phyloP scores from a whole-genome alignment of 2,888 invertebrate species.

The Pseudoips prasinana region DNA sequence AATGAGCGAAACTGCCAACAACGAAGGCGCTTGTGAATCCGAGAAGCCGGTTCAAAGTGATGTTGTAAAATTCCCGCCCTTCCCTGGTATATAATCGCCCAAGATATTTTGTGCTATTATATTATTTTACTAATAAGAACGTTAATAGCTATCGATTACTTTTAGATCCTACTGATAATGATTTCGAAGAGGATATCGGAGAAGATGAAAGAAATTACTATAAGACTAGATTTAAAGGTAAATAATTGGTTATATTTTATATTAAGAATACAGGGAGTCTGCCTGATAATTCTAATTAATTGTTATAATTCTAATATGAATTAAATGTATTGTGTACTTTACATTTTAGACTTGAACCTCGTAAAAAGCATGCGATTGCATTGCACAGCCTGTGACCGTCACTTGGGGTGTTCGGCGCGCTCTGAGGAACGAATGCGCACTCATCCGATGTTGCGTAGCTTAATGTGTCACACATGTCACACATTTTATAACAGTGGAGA shows the following conservation, averaged over 20 bases:
- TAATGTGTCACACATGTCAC: conserved; percentile 87
- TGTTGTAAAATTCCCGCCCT: conserved; percentile 67
- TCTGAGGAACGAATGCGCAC: conserved; percentile 84
- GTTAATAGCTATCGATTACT: conserved; percentile 23
- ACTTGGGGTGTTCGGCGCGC: conserved; percentile 86
- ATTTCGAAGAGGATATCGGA: conserved; percentile 78
- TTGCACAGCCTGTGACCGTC: conserved; percentile 88
- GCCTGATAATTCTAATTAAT: not conserved
- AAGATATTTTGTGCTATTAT: not conserved
- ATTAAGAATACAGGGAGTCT: no score
- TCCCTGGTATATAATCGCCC: conserved; percentile 53
- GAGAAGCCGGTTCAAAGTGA: conserved; percentile 66
- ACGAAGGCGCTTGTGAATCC: conserved; percentile 47
- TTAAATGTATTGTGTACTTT: not conserved
- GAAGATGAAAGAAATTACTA: conserved; percentile 80
- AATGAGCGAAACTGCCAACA: conserved; percentile 61
- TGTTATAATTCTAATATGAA: not conserved
- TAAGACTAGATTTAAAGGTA: conserved; percentile 72
- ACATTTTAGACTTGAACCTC: conserved; percentile 71
- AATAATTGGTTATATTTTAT: not conserved
- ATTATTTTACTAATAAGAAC: no score
- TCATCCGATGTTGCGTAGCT: conserved; percentile 87
- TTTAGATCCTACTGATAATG: conserved; percentile 65
- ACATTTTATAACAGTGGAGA: conserved; percentile 91
- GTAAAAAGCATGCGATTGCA: conserved; percentile 84